phyloP scores from a whole-genome alignment of 2,888 invertebrate genomes.

The Xanthorhoe designata region DNA sequence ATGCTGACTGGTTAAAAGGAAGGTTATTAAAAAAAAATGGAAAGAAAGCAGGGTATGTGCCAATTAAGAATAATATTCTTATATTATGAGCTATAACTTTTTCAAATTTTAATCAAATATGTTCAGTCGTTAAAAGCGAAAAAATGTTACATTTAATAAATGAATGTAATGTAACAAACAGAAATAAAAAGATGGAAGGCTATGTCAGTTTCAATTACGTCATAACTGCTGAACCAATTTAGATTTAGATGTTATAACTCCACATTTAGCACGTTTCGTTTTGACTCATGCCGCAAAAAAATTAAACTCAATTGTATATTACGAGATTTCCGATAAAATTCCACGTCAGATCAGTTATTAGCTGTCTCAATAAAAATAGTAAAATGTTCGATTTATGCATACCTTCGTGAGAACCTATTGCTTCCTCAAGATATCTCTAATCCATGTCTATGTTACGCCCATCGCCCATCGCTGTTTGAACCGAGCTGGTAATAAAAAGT shows the following conservation, averaged over 20 bases:
- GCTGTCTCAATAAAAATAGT: slow-evolving; percentile 19
- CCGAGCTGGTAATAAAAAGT: slow-evolving; percentile 69
- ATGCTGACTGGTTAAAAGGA: too few relatives aligned
- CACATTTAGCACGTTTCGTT: neutral
- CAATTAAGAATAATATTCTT: too few relatives aligned
- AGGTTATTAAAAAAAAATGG: too few relatives aligned
- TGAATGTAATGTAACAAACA: too few relatives aligned
- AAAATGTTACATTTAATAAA: too few relatives aligned
- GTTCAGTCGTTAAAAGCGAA: too few relatives aligned
- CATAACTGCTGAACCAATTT: too few relatives aligned
- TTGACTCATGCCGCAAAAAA: neutral
- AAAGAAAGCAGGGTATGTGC: too few relatives aligned
- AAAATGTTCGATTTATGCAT: slow-evolving; percentile 14
- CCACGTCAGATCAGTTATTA: neutral
- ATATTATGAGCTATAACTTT: too few relatives aligned
- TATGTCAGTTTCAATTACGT: too few relatives aligned
- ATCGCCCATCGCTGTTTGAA: slow-evolving; percentile 36
- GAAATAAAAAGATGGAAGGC: too few relatives aligned
- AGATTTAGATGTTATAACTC: neutral
- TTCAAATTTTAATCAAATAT: too few relatives aligned
- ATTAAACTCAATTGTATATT: neutral
- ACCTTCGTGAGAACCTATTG: slow-evolving; percentile 26
- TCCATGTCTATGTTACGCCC: slow-evolving; percentile 44
- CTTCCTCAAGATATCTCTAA: slow-evolving; percentile 36
- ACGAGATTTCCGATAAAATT: neutral